phyloP scores from a whole-genome alignment of 2,797 vertebrate genomes.

The Acanthopagrus latus region DNA sequence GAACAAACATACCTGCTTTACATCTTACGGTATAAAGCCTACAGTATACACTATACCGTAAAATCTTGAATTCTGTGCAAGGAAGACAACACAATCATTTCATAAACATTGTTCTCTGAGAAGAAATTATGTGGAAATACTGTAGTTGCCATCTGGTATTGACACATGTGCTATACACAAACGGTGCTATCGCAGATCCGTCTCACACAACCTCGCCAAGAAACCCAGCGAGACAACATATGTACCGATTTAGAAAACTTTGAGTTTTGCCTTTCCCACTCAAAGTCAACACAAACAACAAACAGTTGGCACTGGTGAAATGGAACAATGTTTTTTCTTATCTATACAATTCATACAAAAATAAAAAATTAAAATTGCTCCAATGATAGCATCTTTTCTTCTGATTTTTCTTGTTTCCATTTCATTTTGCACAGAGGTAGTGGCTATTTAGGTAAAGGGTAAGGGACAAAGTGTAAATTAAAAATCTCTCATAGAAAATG shows the following conservation, averaged over 20 bases:
- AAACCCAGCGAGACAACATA: constrained; percentile 66
- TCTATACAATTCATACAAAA: constrained; percentile 90
- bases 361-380: constrained; percentile 87
- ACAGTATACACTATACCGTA: constrained; percentile 65
- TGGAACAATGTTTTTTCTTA: constrained; percentile 83
- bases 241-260: constrained; percentile 76
- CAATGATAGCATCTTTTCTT: constrained; percentile 79
- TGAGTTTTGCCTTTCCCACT: constrained; percentile 74
- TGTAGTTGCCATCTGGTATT: constrained; percentile 74
- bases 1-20: constrained; percentile 71
- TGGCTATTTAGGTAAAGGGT: constrained; percentile 87
- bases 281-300: constrained; percentile 79
- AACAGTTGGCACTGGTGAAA: constrained; percentile 85
- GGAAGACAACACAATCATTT: constrained; percentile 82
- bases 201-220: constrained; percentile 58
- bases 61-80: constrained; percentile 80
- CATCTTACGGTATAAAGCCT: constrained; percentile 66
- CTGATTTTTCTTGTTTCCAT: constrained; percentile 78
- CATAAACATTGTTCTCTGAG: constrained; percentile 76
- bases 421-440: constrained; percentile 89
- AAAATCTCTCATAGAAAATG: constrained; percentile 87
- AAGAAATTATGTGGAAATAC: constrained; percentile 72
- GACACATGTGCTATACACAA: constrained; percentile 80
- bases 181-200: constrained; percentile 68
- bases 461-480: constrained; percentile 80